Evolutionary conservation across 2,888 invertebrate genomes (phyloP).

Genomic region (Sphaeridia pumilis): DNA sequence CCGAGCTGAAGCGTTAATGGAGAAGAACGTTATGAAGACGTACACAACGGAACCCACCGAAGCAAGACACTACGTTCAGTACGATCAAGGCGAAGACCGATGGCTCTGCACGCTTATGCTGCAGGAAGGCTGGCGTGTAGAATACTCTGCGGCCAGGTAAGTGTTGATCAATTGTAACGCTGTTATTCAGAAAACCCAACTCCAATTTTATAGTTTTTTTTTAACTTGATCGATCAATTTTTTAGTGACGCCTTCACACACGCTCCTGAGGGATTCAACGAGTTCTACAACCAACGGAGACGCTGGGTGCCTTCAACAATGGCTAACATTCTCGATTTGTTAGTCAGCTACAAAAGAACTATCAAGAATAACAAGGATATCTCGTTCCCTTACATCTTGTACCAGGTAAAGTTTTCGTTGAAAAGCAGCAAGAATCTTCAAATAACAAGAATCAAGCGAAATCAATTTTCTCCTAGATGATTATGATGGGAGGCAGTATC

Average conservation of each 20-base stretch:
- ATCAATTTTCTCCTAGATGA: slow-evolving; percentile 19
- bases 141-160: slow-evolving; percentile 43
- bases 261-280: slow-evolving; percentile 47
- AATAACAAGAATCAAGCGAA: no score
- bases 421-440: no score
- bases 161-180: no score
- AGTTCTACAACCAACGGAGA: slow-evolving; percentile 48
- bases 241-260: slow-evolving; percentile 41
- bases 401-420: slow-evolving; percentile 37
- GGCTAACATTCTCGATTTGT: slow-evolving; percentile 48
- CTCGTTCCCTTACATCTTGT: slow-evolving; percentile 40
- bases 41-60: slow-evolving; percentile 52
- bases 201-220: no score
- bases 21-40: slow-evolving; percentile 46
- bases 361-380: slow-evolving; percentile 45
- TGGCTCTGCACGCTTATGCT: slow-evolving; percentile 48
- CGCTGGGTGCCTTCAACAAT: slow-evolving; percentile 50
- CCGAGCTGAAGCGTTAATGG: slow-evolving; percentile 46
- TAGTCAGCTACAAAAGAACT: slow-evolving; percentile 42
- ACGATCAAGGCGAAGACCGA: slow-evolving; percentile 46
- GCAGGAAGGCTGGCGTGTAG: slow-evolving; percentile 45
- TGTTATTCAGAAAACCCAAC: no score
- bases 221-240: no score
- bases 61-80: slow-evolving; percentile 82
- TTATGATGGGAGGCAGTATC: slow-evolving; percentile 46